These are phyloP conservation scores for Drosophila tropicalis DNA, from an alignment of 1,140 invertebrate species.

Conservation along the genomic window DNA sequence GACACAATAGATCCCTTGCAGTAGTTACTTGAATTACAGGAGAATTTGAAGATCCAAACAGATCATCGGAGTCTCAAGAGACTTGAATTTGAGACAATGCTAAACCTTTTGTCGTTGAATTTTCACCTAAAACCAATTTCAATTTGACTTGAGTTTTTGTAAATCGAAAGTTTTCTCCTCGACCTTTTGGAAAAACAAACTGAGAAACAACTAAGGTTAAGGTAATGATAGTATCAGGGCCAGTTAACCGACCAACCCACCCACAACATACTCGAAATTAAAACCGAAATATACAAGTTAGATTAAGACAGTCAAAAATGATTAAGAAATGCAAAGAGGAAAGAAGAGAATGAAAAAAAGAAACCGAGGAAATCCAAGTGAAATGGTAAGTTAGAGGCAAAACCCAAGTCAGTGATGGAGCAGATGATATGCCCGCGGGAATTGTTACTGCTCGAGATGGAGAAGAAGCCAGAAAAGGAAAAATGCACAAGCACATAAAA, in stretches of 20 bases:
- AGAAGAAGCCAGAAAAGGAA: conserved; percentile 42
- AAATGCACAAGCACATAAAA: conserved; percentile 34
- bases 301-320: conserved; percentile 78
- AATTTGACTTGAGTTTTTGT: too few relatives aligned
- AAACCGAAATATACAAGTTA: conserved; percentile 67
- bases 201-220: conserved; percentile 31
- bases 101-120: too few relatives aligned
- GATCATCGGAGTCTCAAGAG: too few relatives aligned
- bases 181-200: neutral
- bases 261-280: conserved; percentile 54
- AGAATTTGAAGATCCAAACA: too few relatives aligned
- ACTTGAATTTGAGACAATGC: too few relatives aligned
- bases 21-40: too few relatives aligned
- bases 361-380: conserved; percentile 41
- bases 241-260: conserved; percentile 50
- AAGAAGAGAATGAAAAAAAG: conserved; percentile 45
- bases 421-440: conserved; percentile 81
- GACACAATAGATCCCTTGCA: too few relatives aligned
- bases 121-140: too few relatives aligned
- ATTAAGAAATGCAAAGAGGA: conserved; percentile 71
- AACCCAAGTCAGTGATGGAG: conserved; percentile 61
- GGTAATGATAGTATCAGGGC: conserved; percentile 70
- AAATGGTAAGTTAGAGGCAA: conserved; percentile 46
- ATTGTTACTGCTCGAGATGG: conserved; percentile 61
- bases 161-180: too few relatives aligned